Base-by-base conservation (phyloP, 2,888 invertebrate species). In the Standfussiana lucernea region DNA sequence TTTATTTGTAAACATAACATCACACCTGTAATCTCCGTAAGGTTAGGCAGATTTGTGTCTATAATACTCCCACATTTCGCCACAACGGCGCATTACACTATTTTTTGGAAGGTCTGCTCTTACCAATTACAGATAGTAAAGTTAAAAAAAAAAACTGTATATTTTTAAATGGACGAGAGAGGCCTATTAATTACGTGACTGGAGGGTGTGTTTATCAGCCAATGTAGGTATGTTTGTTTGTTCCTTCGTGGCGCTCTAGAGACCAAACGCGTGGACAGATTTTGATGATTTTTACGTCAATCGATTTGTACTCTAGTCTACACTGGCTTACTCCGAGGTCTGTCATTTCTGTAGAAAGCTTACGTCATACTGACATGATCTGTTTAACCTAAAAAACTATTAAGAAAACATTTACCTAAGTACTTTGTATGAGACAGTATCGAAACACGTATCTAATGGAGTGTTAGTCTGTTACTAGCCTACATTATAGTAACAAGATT, bases 401-500 rank as follows among this genome's bases (percentile, higher is more conserved):
- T 61, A 35, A 24, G 24, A 18, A 32, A 28, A 68, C 21, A 28
- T 62, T 62, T 56, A 37, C 40, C 8, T 15, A 64, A 64, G 40
- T 37, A 79, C 53, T 56, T 67, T 59, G 59, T 79, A 66, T 84
- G 28, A 2, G 84, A 24, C 32, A 42, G 53, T 53, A 15, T 37
- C 4, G 28, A 35, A 84, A 72, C 45, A 24, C 3, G 59, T 56
- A 28, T 35, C 35, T 77, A 80, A 80, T 86, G 72, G 72, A 59
- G n/a, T 61, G 59, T 53, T 68, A 75, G 37, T 7, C 65, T 72
- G 75, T 77, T 77, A 73, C 70, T 78, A 72, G 64, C 61, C 56
- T 61, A 61, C 42, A 50, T 72, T 72, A 21, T 73, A 37, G 74
- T 82, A 73, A 75, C 62, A 80, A 83, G 83, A 88, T 88, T 86